Conservation (phyloP, 2,113 vertebrate genomes). For the Lonchura striata region DNA sequence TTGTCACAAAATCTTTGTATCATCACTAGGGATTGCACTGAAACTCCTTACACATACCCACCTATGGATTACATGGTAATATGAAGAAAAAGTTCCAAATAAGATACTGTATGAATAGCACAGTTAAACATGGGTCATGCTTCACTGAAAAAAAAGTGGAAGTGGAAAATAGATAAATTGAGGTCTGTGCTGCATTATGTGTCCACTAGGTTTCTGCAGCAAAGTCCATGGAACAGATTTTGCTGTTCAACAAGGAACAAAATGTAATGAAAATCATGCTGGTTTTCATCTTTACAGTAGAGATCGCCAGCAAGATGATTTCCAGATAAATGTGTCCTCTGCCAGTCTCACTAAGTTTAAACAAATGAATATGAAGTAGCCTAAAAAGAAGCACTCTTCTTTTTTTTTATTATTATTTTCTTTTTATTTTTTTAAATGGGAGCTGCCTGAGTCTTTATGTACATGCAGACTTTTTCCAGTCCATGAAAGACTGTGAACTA, state of each 20-base stretch:
- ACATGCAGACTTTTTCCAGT: background rate
- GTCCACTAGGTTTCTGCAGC: background rate
- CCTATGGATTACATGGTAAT: background rate
- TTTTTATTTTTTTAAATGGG: background rate
- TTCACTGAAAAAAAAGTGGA: background rate
- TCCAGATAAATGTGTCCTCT: background rate
- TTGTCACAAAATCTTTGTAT: background rate
- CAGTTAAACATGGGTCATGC: background rate
- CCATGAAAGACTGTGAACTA: background rate
- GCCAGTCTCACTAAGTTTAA: background rate
- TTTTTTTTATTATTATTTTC: too few species aligned
- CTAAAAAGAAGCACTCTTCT: background rate
- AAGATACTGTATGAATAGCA: background rate
- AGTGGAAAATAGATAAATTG: background rate
- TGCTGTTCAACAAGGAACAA: background rate
- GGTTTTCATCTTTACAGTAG: background rate
- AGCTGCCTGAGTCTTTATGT: background rate
- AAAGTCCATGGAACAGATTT: background rate
- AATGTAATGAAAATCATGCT: background rate
- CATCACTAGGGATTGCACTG: background rate
- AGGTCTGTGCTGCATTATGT: background rate
- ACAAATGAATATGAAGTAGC: background rate
- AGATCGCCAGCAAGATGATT: background rate
- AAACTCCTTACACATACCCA: background rate
- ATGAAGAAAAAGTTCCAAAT: background rate